These are phyloP conservation scores for Syrphus vitripennis DNA, from an alignment of 2,888 invertebrate genomes.

Conservation along the genomic window DNA sequence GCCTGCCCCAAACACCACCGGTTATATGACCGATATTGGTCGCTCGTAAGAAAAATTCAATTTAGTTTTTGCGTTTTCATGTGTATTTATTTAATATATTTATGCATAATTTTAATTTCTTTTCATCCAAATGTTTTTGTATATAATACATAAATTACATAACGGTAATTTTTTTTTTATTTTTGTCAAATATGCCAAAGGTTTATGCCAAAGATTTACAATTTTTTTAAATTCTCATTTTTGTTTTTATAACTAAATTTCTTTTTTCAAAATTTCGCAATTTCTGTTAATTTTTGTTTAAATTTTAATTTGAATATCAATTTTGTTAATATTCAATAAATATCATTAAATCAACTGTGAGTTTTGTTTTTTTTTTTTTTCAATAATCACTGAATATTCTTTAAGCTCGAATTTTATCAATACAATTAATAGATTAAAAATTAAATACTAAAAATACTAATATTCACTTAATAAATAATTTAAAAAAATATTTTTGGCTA, in stretches of 20 bases:
- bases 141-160: slow-evolving; percentile 65
- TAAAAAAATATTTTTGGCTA: slow-evolving; percentile 74
- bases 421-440: slow-evolving; percentile 64
- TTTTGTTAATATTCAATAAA: slow-evolving; percentile 36
- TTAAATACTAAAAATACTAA: slow-evolving; percentile 73
- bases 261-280: slow-evolving; percentile 54
- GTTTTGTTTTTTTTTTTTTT: slow-evolving; percentile 62
- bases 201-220: slow-evolving; percentile 30
- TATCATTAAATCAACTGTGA: slow-evolving; percentile 78
- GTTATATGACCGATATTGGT: no score
- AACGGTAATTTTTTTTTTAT: slow-evolving; percentile 45
- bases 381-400: slow-evolving; percentile 65
- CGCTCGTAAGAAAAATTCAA: not conserved
- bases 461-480: slow-evolving; percentile 74
- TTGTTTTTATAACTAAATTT: slow-evolving; percentile 25
- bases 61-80: slow-evolving; percentile 39
- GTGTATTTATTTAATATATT: slow-evolving; percentile 69
- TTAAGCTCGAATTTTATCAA: slow-evolving; percentile 72
- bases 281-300: slow-evolving; percentile 17
- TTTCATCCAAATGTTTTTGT: slow-evolving; percentile 60
- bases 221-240: slow-evolving; percentile 17
- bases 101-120: slow-evolving; percentile 63
- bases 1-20: no score
- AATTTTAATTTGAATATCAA: not conserved
- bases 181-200: slow-evolving; percentile 46